A percentile compares a stretch with the other conserved stretches of the same genome.
phyloP scores from a whole-genome alignment of 2,113 vertebrate genomes.

The Mormyrus lacerda region DNA sequence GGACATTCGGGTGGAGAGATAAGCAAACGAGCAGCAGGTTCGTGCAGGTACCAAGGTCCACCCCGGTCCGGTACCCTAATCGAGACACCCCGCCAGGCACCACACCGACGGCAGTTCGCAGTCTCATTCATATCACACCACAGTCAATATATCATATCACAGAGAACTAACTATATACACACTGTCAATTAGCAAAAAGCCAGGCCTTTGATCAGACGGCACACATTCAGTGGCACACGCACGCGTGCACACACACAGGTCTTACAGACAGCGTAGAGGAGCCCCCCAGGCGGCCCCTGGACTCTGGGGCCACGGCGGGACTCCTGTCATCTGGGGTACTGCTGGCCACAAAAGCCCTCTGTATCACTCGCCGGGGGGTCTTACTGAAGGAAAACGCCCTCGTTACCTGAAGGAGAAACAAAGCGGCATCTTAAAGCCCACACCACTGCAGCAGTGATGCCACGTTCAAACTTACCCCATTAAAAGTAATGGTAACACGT shows the following conservation, averaged over 20 bases:
- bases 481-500: not conserved
- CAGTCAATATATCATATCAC: not conserved
- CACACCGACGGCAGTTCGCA: not conserved
- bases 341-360: slow-evolving; percentile 77
- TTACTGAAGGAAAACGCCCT: slow-evolving; percentile 94
- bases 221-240: not conserved
- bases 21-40: not conserved
- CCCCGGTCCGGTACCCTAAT: not conserved
- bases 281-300: slow-evolving; percentile 62
- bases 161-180: not conserved
- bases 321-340: slow-evolving; percentile 72
- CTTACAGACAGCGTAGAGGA: slow-evolving; percentile 81
- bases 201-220: not conserved
- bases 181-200: not conserved
- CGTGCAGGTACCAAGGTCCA: not conserved
- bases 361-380: slow-evolving; percentile 86
- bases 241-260: slow-evolving; percentile 6
- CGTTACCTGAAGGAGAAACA: slow-evolving; percentile 68
- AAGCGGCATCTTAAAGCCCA: not conserved
- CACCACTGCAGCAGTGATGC: not conserved
- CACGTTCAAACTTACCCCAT: not conserved
- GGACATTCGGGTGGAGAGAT: not conserved
- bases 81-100: not conserved
- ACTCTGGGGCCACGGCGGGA: slow-evolving; percentile 57
- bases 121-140: not conserved